A percentile compares a stretch with the other conserved stretches of the same genome.
These are phyloP conservation scores for Bombus difficillimus DNA, from an alignment of 1,140 invertebrate species.

Conservation along the genomic window DNA sequence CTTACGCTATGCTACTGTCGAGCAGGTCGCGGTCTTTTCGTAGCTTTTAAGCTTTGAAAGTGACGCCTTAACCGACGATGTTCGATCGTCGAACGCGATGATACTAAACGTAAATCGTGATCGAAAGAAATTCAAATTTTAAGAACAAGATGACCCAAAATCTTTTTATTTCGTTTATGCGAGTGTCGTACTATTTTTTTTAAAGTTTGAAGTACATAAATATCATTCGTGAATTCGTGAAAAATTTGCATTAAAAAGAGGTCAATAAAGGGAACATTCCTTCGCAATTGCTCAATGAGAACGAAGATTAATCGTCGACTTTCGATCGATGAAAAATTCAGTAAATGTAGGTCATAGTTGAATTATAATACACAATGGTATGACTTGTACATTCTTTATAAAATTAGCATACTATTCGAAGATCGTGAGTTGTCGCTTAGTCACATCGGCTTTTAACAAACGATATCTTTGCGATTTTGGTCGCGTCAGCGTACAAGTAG, in stretches of 20 bases:
- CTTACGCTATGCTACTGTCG: background rate
- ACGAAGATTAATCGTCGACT: background rate
- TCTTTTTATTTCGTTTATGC: fast-evolving
- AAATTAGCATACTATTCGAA: background rate
- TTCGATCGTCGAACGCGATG: background rate
- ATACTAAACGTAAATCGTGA: background rate
- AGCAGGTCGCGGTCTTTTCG: background rate
- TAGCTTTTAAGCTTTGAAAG: background rate
- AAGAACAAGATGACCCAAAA: too few relatives aligned
- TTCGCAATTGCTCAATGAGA: background rate
- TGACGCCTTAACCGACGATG: background rate
- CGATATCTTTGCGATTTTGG: background rate
- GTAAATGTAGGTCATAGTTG: background rate
- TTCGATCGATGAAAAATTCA: background rate
- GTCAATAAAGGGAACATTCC: background rate
- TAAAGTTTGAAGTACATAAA: too few relatives aligned
- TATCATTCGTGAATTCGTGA: too few relatives aligned
- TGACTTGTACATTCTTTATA: background rate
- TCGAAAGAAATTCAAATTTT: too few relatives aligned
- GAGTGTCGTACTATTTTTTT: too few relatives aligned
- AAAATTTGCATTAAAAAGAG: background rate
- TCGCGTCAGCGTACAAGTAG: background rate
- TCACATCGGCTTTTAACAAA: background rate
- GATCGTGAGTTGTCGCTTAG: background rate
- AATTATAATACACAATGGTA: background rate